Evolutionary conservation across 1,140 invertebrate species (phyloP), one percentile per base, ranked within the genome.

Genomic region (Cepaea nemoralis): DNA sequence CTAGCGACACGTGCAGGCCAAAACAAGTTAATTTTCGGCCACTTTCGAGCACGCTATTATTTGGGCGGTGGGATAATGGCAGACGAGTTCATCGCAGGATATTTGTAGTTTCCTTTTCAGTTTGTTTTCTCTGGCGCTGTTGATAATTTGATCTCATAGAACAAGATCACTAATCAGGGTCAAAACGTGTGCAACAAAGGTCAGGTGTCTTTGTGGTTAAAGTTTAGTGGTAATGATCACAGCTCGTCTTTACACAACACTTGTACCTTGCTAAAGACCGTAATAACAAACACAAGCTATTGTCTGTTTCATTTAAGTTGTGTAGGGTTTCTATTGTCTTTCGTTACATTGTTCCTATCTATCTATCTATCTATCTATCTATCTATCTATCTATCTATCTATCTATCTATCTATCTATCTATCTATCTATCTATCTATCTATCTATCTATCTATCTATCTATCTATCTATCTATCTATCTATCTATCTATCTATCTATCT

Each of bases 161-260:
- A 39, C 16, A 71, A 24, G 69, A 71, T 40, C 37, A 45, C 69
- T 45, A 71, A 40, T 40, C 1, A 71, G 69, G 69, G 37, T 33
- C 37, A 71, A 39, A 40, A n/a, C 69, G 69, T 37, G 69, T 40
- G 69, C 37, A 71, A 24, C n/a, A 37, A 22, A 71, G 69, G 69
- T 39, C 35, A 24, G 37, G 40, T 1, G 69, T 71, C 2, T 14
- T 8, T 35, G 66, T 39, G 66, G 66, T 45, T n/a, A n/a, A 27
- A 2, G 19, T 35, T 71, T 6, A 27, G 24, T 1, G 8, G 69
- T 71, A 40, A 71, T 71, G 69, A 71, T 40, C 31, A 37, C 19
- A 24, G 8, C 69, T 6, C 0, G 35, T 45, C 3, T n/a, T 1
- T 71, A 37, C 69, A 22, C 39, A 39, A 70, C 69, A 70, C 69